Evolutionary conservation across 2,888 invertebrate genomes (phyloP).

Genomic region (Tachina grossa): DNA sequence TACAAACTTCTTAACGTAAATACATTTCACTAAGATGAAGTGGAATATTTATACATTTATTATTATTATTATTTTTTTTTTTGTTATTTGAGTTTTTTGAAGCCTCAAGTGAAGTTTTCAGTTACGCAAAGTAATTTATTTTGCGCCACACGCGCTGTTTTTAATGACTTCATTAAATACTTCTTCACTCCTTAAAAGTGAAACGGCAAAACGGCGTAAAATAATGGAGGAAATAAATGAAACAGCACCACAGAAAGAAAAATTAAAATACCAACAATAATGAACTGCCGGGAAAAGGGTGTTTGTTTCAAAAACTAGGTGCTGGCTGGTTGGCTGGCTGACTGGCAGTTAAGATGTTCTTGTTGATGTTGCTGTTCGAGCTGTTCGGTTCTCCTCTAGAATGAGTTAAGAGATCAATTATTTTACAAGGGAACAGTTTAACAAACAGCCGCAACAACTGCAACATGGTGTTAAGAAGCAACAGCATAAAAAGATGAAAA

Average conservation of each 20-base stretch:
- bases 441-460: constrained; percentile 59
- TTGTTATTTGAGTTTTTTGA: constrained; percentile 20
- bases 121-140: constrained; percentile 80
- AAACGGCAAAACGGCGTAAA: constrained; percentile 61
- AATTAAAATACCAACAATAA: constrained; percentile 32
- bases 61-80: constrained; percentile 9
- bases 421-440: constrained; percentile 62
- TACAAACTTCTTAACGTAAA: constrained; percentile 36
- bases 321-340: constrained; percentile 57
- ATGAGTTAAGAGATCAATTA: constrained; percentile 67
- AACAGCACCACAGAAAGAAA: constrained; percentile 39
- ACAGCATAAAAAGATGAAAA: constrained; percentile 32
- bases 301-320: constrained; percentile 65
- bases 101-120: constrained; percentile 77
- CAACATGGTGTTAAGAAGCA: constrained; percentile 61
- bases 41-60: constrained; percentile 55
- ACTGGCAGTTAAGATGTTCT: constrained; percentile 45
- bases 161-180: constrained; percentile 81
- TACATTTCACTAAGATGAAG: constrained; percentile 49
- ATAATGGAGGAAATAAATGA: constrained; percentile 63
- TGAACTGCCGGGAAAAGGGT: constrained; percentile 62
- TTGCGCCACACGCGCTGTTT: constrained; percentile 81
- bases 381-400: constrained; percentile 42
- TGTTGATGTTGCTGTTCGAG: constrained; percentile 5
- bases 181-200: constrained; percentile 63